These are phyloP conservation scores for Nudaria mundana DNA, from an alignment of 2,888 invertebrate genomes.

Conservation along the genomic window DNA sequence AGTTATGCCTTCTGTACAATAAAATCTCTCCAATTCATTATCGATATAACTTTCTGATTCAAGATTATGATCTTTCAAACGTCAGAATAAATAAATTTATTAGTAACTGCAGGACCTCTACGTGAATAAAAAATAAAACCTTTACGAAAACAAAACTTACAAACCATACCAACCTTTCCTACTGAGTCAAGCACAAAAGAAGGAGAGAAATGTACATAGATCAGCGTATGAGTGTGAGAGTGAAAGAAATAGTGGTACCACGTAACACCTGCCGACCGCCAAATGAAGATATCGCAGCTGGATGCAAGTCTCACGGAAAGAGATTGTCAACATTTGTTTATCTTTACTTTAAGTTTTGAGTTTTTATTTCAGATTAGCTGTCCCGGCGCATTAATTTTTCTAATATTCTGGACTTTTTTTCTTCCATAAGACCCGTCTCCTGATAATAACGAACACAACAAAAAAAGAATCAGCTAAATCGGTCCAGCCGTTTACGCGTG, in stretches of 20 bases:
- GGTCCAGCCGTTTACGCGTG: too few relatives aligned
- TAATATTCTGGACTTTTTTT: too few relatives aligned
- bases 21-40: not conserved
- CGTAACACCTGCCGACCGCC: slow-evolving; percentile 79
- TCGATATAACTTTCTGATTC: slow-evolving; percentile 17
- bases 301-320: slow-evolving; percentile 62
- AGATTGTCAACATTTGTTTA: slow-evolving; percentile 43
- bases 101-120: slow-evolving; percentile 60
- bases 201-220: slow-evolving; percentile 42
- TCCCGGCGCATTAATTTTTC: too few relatives aligned
- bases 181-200: slow-evolving; percentile 57
- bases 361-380: too few relatives aligned
- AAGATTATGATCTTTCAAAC: slow-evolving; percentile 14
- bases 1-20: not conserved
- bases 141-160: slow-evolving; percentile 53
- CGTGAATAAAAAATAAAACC: slow-evolving; percentile 74
- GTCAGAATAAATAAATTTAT: slow-evolving; percentile 51
- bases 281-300: slow-evolving; percentile 82
- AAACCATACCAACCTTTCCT: slow-evolving; percentile 64
- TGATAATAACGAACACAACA: too few relatives aligned
- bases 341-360: not conserved
- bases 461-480: too few relatives aligned
- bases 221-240: slow-evolving; percentile 33
- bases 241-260: slow-evolving; percentile 47
- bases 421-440: too few relatives aligned